Evolutionary conservation across 2,888 invertebrate genomes (phyloP).

Genomic region (Diaperis boleti): DNA sequence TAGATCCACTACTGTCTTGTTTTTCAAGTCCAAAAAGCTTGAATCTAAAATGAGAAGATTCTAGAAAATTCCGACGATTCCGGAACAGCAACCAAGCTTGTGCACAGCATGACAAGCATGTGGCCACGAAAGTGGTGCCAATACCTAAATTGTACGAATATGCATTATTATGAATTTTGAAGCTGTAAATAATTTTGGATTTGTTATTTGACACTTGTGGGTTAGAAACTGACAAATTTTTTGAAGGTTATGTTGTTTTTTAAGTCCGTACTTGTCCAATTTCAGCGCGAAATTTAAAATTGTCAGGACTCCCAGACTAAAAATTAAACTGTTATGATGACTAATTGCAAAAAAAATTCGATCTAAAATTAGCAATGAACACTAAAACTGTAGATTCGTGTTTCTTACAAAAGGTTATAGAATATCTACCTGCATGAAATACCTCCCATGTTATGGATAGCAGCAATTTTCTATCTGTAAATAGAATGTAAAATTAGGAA

Average conservation of each 20-base stretch:
- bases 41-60: conserved; percentile 17
- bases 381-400: too few species aligned
- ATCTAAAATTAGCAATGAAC: too few species aligned
- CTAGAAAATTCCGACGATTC: conserved; percentile 22
- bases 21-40: not conserved
- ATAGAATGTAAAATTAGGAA: too few species aligned
- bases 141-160: conserved; percentile 10
- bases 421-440: too few species aligned
- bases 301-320: not conserved
- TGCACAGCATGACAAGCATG: too few species aligned
- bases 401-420: too few species aligned
- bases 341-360: not conserved
- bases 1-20: conserved; percentile 9
- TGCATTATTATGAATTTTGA: conserved; percentile 30
- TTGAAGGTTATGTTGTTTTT: conserved; percentile 28
- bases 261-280: conserved; percentile 17
- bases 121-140: not conserved
- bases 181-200: not conserved
- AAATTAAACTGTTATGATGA: not conserved
- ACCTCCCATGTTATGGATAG: too few species aligned
- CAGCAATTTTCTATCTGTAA: too few species aligned
- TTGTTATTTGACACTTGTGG: conserved; percentile 3
- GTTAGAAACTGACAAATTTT: conserved; percentile 19
- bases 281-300: conserved; percentile 22
- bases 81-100: too few species aligned